Percentiles rank a stretch among this genome's conserved stretches.
Conservation (phyloP, 2,888 invertebrate genomes). For the Dynastes maya region DNA sequence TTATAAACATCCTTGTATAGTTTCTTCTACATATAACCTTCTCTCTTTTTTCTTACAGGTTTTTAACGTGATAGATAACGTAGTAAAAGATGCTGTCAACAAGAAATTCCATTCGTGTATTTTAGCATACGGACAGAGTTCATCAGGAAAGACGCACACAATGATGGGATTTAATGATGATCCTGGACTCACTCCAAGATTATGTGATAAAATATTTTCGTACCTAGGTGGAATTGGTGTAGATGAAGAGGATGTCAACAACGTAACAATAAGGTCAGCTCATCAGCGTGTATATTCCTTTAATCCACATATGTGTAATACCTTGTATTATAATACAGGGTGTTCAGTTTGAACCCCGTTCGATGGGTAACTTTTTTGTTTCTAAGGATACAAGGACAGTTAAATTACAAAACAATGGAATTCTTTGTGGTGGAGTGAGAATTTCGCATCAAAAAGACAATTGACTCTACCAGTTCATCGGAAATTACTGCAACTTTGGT, state of each 20-base stretch:
- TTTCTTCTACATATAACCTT: too few relatives aligned
- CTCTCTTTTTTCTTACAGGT: background rate
- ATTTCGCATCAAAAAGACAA: too few relatives aligned
- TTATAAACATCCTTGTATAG: too few relatives aligned
- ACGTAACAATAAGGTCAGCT: slow-evolving; percentile 67
- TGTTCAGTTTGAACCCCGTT: too few relatives aligned
- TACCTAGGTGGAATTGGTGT: slow-evolving; percentile 66
- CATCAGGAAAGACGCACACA: slow-evolving; percentile 84
- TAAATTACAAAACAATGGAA: too few relatives aligned
- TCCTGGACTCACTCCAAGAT: slow-evolving; percentile 74
- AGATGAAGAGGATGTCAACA: slow-evolving; percentile 64
- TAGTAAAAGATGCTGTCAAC: slow-evolving; percentile 77
- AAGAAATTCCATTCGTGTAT: slow-evolving; percentile 80
- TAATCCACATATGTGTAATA: too few relatives aligned
- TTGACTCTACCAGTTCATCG: too few relatives aligned
- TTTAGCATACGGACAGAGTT: slow-evolving; percentile 84
- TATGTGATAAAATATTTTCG: slow-evolving; percentile 73
- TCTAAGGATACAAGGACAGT: too few relatives aligned
- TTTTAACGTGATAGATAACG: slow-evolving; percentile 72
- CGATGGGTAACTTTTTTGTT: too few relatives aligned
- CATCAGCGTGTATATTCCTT: background rate
- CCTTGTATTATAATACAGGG: too few relatives aligned
- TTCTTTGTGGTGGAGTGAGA: too few relatives aligned
- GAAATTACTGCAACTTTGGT: too few relatives aligned
- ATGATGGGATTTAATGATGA: slow-evolving; percentile 80